A percentile compares a stretch with the other conserved stretches of the same genome.
phyloP scores from a whole-genome alignment of 2,888 invertebrate species.

The Auanema sp. region DNA sequence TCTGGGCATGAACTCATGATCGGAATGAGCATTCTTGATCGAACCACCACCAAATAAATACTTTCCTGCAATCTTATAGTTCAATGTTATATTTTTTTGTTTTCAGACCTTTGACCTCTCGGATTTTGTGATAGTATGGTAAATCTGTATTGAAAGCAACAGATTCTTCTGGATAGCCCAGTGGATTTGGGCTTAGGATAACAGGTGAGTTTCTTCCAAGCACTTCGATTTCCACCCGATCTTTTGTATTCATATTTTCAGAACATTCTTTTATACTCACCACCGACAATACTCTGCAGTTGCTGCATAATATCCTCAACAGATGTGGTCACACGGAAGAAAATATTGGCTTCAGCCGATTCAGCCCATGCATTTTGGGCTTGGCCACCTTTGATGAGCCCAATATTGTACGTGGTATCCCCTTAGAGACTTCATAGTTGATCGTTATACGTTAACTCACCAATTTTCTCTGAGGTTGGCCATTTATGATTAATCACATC shows the following conservation, averaged over 20 bases:
- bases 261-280: conserved; percentile 11
- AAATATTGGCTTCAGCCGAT: conserved; percentile 46
- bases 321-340: conserved; percentile 45
- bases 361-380: conserved; percentile 59
- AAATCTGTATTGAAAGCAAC: conserved; percentile 59
- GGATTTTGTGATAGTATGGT: conserved; percentile 44
- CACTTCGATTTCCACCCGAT: conserved; percentile 26
- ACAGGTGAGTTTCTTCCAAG: conserved; percentile 41
- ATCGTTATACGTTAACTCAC: conserved; percentile 18
- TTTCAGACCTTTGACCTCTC: conserved; percentile 45
- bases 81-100: background rate
- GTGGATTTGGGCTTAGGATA: conserved; percentile 32
- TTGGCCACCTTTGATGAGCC: conserved; percentile 55
- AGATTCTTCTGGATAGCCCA: conserved; percentile 16
- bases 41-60: conserved; percentile 57
- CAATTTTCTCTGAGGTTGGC: conserved; percentile 44
- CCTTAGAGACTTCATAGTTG: conserved; percentile 26
- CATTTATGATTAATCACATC: conserved; percentile 47
- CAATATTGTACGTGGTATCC: conserved; percentile 59
- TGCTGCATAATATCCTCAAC: conserved; percentile 27
- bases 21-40: conserved; percentile 58
- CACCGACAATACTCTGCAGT: conserved; percentile 29
- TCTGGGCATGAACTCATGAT: conserved; percentile 53
- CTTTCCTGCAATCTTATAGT: conserved; percentile 24
- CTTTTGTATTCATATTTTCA: conserved; percentile 1